Base-by-base conservation (phyloP, 1,140 invertebrate species). In the Drosophila athabasca region DNA sequence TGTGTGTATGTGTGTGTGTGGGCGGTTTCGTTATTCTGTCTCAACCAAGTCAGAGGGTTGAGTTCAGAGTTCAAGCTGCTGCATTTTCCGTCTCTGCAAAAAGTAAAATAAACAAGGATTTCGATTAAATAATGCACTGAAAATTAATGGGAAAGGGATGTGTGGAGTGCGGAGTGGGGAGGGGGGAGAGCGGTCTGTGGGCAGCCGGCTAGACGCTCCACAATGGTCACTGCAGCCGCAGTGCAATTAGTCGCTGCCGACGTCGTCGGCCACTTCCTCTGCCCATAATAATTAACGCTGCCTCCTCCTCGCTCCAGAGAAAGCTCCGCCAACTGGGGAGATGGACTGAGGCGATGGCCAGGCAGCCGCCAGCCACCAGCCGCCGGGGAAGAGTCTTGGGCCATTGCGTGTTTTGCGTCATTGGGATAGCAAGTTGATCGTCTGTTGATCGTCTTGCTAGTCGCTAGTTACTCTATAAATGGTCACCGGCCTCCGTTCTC, bases 401-500 rank as follows among this genome's bases (percentile, higher is more conserved):
- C 58, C 71, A 76, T 85, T 85, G 82, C 82, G 82, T 85, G 82
- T 76, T 75, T 62, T 87, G 83, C 83, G 82, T 87, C 82, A 85
- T 82, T 85, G 82, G 74, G 62, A 75, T 81, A 73, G 72, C 66
- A 62, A 69, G 62, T 71, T 85, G 81, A 87, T 81, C 64, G 81
- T 84, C 82, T 84, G 81, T 87, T 85, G 81, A 87, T 85, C 81
- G 78, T 81, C 77, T 87, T 85, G 78, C 78, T 87, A 75, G 62
- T 75, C 51, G 71, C 71, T 62, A 66, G 71, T 74, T 74, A 72
- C 81, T 84, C 81, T 84, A 84, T 87, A 84, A 84, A 84, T 84
- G 81, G 82, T 51, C 71, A 70, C 77, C 58, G 67, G 77, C 74
- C 74, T 81, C 39, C 50, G 52, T 61, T 79, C 74, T 81, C 39